Base-by-base conservation (phyloP, 2,888 invertebrate genomes). In the Himalopsyche anomala region DNA sequence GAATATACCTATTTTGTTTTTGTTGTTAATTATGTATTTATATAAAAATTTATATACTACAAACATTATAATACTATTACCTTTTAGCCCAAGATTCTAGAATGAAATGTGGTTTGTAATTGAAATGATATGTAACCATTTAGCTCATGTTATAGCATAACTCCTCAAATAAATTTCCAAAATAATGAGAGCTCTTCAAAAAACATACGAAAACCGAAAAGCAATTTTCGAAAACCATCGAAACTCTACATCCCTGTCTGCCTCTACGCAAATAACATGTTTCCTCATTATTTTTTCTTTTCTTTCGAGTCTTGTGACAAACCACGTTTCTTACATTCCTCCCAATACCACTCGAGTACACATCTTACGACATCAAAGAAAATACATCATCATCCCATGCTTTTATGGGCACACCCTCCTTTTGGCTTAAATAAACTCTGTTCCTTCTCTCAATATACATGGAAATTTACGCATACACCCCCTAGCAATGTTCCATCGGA, bases 371-470 rank as follows among this genome's bases (percentile, higher is more conserved):
- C 88, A 87, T 88, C 88, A 88, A 88, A 88, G 88, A 81, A 87
- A 87, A 87, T 85, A 85, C 85, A 86, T 84, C 88, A 86, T 62
- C 84, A 56, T 84, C 80, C 74, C 81, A 84, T 84, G 81, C 84
- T 84, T 84, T 84, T 81, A 81, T 84, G 84, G 51, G 56, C 40
- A 38, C 85, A 55, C 55, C 85, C 86, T 54, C 84, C 84, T 83
- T 84, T 81, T 84, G 86, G 55, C 87, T 87, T 88, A 88, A 87
- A 88, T 87, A 88, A 88, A 88, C 88, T 84, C 80, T 69, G 80
- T 28, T 38, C 81, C 45, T 69, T 28, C 83, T 84, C 85, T 36
- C 87, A 79, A 88, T 87, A 87, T 87, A 86, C 85, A 87, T 87
- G 87, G 86, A 86, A 87, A 87, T 87, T 87, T 84, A 81, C 81